A percentile compares a stretch with the other conserved stretches of the same genome.
Evolutionary conservation across 1,140 invertebrate genomes (phyloP).

Genomic region (Orchestia grillus): DNA sequence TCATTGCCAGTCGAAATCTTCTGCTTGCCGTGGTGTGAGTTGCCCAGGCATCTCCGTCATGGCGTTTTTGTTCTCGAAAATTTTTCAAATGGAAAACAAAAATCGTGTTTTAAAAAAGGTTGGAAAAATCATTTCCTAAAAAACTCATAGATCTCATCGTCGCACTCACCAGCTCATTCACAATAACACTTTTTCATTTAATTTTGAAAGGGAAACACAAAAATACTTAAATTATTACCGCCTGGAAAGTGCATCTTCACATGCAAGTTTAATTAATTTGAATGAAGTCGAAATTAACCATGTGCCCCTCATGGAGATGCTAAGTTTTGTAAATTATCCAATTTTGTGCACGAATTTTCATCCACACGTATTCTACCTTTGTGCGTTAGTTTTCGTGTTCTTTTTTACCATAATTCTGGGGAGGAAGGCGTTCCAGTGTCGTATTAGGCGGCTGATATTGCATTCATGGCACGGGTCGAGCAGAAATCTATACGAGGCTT

Average conservation of each 20-base stretch:
- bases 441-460: slow-evolving; percentile 41
- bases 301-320: neutral
- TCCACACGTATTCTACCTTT: neutral
- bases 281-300: neutral
- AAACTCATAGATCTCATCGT: too few species aligned
- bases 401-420: neutral
- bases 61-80: too few species aligned
- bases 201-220: too few species aligned
- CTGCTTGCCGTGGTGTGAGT: neutral
- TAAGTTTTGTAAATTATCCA: neutral
- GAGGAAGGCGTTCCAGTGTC: neutral
- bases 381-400: neutral
- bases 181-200: too few species aligned
- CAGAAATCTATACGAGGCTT: slow-evolving; percentile 48
- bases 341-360: neutral
- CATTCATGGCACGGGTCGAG: slow-evolving; percentile 48
- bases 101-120: too few species aligned
- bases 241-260: too few species aligned
- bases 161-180: too few species aligned
- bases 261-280: too few species aligned
- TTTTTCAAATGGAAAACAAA: too few species aligned
- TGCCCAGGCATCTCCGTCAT: too few species aligned
- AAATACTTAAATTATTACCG: too few species aligned
- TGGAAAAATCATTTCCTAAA: too few species aligned
- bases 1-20: neutral